Percentiles rank a stretch among this genome's conserved stretches.
phyloP scores from a whole-genome alignment of 2,888 invertebrate genomes.

The Ophraella communa region DNA sequence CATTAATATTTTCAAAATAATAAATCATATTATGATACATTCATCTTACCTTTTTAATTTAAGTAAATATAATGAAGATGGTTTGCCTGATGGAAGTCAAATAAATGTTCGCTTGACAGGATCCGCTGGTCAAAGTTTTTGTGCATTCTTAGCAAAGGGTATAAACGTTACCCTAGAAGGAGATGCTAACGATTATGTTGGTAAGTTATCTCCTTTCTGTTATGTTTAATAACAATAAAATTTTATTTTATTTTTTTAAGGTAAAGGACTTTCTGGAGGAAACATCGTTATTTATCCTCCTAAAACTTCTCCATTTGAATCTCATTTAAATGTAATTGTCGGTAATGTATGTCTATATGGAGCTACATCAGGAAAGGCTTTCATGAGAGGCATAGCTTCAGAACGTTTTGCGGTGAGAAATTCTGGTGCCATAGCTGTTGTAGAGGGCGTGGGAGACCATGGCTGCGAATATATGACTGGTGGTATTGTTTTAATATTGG shows the following conservation, averaged over 20 bases:
- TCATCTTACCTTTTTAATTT: slow-evolving; percentile 18
- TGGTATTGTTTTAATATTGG: slow-evolving; percentile 84
- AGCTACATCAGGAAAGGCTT: slow-evolving; percentile 92
- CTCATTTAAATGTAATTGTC: slow-evolving; percentile 94
- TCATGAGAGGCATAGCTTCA: slow-evolving; percentile 89
- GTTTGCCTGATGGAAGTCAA: slow-evolving; percentile 77
- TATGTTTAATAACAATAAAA: too few relatives aligned
- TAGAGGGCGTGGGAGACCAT: slow-evolving; percentile 98
- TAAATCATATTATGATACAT: slow-evolving; percentile 27
- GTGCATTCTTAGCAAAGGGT: slow-evolving; percentile 93
- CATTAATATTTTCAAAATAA: not conserved
- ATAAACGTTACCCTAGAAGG: slow-evolving; percentile 91
- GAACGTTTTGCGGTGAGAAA: slow-evolving; percentile 99
- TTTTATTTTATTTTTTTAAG: slow-evolving; percentile 52
- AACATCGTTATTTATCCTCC: slow-evolving; percentile 93
- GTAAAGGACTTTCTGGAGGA: slow-evolving; percentile 92
- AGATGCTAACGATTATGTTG: slow-evolving; percentile 98
- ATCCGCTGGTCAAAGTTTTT: slow-evolving; percentile 98
- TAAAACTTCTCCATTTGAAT: slow-evolving; percentile 82
- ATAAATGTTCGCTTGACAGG: slow-evolving; percentile 86
- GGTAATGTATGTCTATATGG: slow-evolving; percentile 99
- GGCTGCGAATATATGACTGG: slow-evolving; percentile 99
- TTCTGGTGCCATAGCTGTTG: slow-evolving; percentile 94
- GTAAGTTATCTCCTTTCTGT: slow-evolving; percentile 59
- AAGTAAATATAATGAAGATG: slow-evolving; percentile 86